Base-by-base conservation (phyloP, 2,888 invertebrate genomes). In the Lutraria lutraria region DNA sequence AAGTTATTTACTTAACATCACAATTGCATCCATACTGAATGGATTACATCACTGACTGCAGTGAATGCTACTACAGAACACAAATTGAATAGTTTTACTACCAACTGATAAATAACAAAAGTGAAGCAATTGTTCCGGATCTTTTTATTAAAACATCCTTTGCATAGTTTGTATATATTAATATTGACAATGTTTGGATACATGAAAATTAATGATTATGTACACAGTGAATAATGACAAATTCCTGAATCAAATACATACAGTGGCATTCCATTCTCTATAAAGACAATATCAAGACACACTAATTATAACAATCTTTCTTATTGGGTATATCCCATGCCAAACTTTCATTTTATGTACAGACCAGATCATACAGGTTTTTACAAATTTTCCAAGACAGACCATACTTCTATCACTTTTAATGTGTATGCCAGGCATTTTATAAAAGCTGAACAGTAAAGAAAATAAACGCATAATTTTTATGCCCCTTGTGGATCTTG, bases 111-210 rank as follows among this genome's bases (percentile, higher is more conserved):
- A 25, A 68, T 68, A 68, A 68, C 25, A 25, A 68, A 25, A n/a
- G 2, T 8, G 8, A 4, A 68, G 25, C 25, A 3, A n/a, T 68
- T 68, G 19, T 60, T 68, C 25, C 25, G 63, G 63, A 68, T 68
- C 63, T 68, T 68, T 68, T 25, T 25, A 25, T 68, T 68, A 68
- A 68, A 63, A 68, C n/a, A 68, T 68, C 63, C 63, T 4, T 68
- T 12, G 25, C 25, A 13, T n/a, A 68, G 3, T 25, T 68, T 68
- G 63, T 68, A 68, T 68, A 68, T 68, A 68, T 68, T 68, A 68
- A 68, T 68, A 68, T 68, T 25, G 25, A 68, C 63, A 68, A 68
- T 68, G 25, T 25, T 4, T 25, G 12, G 25, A 68, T 68, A 25
- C 63, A 68, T 68, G 63, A 12, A 68, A 25, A 21, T n/a, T 60